These are phyloP conservation scores for Phasia obesa DNA, from an alignment of 2,888 invertebrate genomes.

Conservation along the genomic window DNA sequence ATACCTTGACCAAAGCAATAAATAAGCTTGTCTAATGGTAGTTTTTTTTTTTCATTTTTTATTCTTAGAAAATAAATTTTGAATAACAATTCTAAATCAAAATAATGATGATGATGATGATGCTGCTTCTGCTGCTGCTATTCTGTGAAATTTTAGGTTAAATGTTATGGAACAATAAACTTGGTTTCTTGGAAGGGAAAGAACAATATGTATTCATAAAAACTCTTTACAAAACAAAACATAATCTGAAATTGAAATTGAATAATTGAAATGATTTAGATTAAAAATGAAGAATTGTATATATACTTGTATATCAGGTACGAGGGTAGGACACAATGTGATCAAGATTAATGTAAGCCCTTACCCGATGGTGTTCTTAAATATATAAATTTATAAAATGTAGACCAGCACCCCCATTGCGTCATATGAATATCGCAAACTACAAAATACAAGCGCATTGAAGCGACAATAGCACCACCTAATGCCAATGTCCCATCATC, in stretches of 20 bases:
- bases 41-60: not conserved
- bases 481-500: no score
- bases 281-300: no score
- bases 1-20: conserved; percentile 53
- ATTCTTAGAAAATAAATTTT: conserved; percentile 1
- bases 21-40: conserved; percentile 37
- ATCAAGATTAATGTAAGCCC: no score
- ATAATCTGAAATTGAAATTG: not conserved
- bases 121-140: conserved; percentile 1
- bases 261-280: not conserved
- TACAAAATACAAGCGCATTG: no score
- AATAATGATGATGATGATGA: conserved; percentile 15
- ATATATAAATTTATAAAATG: no score
- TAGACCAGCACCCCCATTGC: no score
- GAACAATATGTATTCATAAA: not conserved
- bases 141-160: not conserved
- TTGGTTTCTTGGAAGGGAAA: conserved; percentile 2
- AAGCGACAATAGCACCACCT: no score
- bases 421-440: no score
- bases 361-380: no score
- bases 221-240: not conserved
- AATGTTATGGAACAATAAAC: conserved; percentile 47
- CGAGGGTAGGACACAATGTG: no score
- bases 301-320: no score
- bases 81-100: conserved; percentile 20